A percentile compares a stretch with the other conserved stretches of the same genome.
These are phyloP conservation scores for Suricata suricatta DNA, from an alignment of 2,113 vertebrate genomes.

Conservation along the genomic window DNA sequence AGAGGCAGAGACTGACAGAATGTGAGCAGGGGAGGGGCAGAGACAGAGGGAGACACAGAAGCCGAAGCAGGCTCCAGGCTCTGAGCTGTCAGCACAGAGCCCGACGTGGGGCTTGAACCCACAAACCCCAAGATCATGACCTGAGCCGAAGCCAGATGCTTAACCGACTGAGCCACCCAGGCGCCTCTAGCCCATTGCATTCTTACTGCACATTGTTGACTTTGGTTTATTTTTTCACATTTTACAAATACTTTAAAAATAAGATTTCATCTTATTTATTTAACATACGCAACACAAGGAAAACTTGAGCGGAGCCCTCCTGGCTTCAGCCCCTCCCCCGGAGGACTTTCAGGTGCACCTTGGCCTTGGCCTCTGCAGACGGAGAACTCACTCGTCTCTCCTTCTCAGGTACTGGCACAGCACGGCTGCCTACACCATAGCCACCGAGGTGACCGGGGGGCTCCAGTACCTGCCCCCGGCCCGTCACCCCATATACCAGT, in stretches of 20 bases:
- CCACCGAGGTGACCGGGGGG: slow-evolving; percentile 89
- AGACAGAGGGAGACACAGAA: too few species aligned
- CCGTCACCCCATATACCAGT: slow-evolving; percentile 89
- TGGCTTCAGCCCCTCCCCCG: accelerated
- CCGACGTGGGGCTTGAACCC: too few species aligned
- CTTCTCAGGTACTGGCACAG: slow-evolving; percentile 94
- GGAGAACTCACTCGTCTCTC: not conserved
- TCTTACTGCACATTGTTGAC: accelerated
- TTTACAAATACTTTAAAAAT: too few species aligned
- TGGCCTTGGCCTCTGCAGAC: not conserved
- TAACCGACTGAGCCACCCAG: too few species aligned
- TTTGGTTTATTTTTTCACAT: not conserved
- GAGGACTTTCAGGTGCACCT: accelerated
- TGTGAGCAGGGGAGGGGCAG: too few species aligned
- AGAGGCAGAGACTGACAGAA: too few species aligned
- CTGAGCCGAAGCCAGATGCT: too few species aligned
- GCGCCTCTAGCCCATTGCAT: too few species aligned
- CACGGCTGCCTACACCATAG: slow-evolving; percentile 94
- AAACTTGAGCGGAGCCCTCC: not conserved
- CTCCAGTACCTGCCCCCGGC: slow-evolving; percentile 87
- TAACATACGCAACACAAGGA: accelerated
- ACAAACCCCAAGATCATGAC: too few species aligned
- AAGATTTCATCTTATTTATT: not conserved
- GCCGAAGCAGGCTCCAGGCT: too few species aligned
- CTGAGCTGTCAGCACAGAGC: too few species aligned